Conservation (phyloP, 2,797 vertebrate genomes). For the Danio albolineatus region DNA sequence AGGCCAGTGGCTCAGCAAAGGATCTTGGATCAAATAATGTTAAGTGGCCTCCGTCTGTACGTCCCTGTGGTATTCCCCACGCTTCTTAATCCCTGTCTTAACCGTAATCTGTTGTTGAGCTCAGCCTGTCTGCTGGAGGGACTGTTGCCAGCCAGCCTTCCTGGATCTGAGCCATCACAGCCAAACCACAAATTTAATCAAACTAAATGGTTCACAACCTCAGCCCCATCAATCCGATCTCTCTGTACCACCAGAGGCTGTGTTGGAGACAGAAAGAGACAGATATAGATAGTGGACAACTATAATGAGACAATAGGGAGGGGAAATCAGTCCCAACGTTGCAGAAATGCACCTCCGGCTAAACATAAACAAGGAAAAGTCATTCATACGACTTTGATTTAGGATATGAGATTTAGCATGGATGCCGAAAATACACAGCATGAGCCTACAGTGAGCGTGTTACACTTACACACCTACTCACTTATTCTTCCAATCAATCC, state of each 20-base stretch:
- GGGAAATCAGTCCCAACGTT: conserved; percentile 10
- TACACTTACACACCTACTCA: conserved; percentile 13
- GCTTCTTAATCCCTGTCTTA: conserved; percentile 75
- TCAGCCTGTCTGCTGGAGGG: conserved; percentile 71
- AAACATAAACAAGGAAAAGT: conserved; percentile 10
- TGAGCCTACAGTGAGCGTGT: neutral
- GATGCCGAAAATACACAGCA: neutral
- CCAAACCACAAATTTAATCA: conserved; percentile 56
- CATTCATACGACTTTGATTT: conserved; percentile 5
- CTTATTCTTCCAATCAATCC: neutral
- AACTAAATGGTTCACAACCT: conserved; percentile 54
- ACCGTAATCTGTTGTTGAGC: conserved; percentile 73
- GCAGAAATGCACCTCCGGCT: conserved; percentile 29
- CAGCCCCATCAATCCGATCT: conserved; percentile 45
- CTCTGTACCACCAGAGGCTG: conserved; percentile 31
- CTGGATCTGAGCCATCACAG: conserved; percentile 62
- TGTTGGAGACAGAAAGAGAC: conserved; percentile 17
- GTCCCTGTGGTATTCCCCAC: conserved; percentile 28
- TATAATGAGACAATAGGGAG: conserved; percentile 33
- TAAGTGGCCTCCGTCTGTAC: conserved; percentile 56
- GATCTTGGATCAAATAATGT: conserved; percentile 52
- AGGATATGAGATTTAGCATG: conserved; percentile 32
- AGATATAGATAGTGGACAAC: conserved; percentile 16
- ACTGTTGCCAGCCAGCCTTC: conserved; percentile 60
- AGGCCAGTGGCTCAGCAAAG: neutral